Percentiles rank a stretch among this genome's conserved stretches.
Conservation (phyloP, 1,140 invertebrate genomes). For the Triops longicaudatus region DNA sequence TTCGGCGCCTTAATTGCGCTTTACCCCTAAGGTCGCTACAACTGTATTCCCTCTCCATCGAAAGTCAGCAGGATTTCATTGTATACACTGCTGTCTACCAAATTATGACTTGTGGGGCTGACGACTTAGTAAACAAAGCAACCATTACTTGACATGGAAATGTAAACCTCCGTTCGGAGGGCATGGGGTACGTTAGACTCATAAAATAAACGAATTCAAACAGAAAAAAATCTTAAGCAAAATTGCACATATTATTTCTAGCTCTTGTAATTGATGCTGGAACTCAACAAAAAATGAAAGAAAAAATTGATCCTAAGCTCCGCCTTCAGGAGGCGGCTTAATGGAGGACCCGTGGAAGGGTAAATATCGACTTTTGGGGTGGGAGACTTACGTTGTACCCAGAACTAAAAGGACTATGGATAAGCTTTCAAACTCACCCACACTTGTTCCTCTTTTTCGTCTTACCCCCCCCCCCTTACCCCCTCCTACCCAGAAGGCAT, state of each 20-base stretch:
- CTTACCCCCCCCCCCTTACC: not conserved
- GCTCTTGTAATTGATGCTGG: not conserved
- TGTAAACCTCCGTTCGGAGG: not conserved
- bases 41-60: too few relatives aligned
- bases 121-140: not conserved
- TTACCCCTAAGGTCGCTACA: too few relatives aligned
- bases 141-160: not conserved
- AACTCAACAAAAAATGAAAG: too few relatives aligned
- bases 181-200: not conserved
- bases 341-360: not conserved
- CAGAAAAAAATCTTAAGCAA: not conserved
- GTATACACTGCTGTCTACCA: too few relatives aligned
- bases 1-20: too few relatives aligned
- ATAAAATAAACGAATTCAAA: not conserved
- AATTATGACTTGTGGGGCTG: too few relatives aligned
- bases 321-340: not conserved
- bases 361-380: conserved; percentile 8
- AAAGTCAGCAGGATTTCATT: too few relatives aligned
- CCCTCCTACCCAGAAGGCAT: too few relatives aligned
- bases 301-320: not conserved
- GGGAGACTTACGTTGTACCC: not conserved
- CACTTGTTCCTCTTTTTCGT: not conserved
- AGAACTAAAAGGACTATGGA: not conserved
- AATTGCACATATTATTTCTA: not conserved
- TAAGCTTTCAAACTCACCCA: not conserved